Evolutionary conservation across 2,797 vertebrate genomes (phyloP).

Genomic region (Hydrophis major): DNA sequence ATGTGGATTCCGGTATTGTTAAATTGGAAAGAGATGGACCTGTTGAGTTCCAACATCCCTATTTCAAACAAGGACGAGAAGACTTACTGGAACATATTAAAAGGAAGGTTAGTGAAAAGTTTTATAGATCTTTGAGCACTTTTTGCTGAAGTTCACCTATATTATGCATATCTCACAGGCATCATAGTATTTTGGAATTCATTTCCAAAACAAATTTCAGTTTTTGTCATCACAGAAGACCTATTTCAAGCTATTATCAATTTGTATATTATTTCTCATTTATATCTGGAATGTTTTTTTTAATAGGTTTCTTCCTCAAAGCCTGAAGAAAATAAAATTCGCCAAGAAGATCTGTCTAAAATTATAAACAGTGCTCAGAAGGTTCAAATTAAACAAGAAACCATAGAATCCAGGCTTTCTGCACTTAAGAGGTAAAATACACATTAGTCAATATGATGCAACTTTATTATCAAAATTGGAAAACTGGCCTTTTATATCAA

Average conservation of each 20-base stretch:
- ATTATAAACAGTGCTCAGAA: slow-evolving; percentile 89
- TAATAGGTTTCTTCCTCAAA: slow-evolving; percentile 87
- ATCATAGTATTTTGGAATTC: background rate
- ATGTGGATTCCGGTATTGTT: slow-evolving; percentile 89
- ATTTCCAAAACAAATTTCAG: background rate
- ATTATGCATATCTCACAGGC: background rate
- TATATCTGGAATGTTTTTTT: slow-evolving; percentile 34
- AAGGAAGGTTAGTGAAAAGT: slow-evolving; percentile 82
- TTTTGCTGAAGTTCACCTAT: background rate
- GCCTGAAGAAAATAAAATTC: slow-evolving; percentile 90
- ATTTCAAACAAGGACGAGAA: slow-evolving; percentile 92
- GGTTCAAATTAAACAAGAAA: slow-evolving; percentile 91
- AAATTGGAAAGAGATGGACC: slow-evolving; percentile 91
- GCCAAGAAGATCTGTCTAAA: slow-evolving; percentile 89
- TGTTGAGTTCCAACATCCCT: slow-evolving; percentile 93
- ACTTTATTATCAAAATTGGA: background rate
- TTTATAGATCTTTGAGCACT: background rate
- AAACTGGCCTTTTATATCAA: background rate
- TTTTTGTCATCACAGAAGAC: background rate
- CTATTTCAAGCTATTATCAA: background rate
- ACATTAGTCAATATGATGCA: background rate
- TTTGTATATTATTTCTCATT: background rate
- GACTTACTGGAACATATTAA: slow-evolving; percentile 95
- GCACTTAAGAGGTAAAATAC: slow-evolving; percentile 86
- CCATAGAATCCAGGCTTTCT: slow-evolving; percentile 85